Conservation (phyloP, 1,140 invertebrate genomes). For the Littorina saxatilis region DNA sequence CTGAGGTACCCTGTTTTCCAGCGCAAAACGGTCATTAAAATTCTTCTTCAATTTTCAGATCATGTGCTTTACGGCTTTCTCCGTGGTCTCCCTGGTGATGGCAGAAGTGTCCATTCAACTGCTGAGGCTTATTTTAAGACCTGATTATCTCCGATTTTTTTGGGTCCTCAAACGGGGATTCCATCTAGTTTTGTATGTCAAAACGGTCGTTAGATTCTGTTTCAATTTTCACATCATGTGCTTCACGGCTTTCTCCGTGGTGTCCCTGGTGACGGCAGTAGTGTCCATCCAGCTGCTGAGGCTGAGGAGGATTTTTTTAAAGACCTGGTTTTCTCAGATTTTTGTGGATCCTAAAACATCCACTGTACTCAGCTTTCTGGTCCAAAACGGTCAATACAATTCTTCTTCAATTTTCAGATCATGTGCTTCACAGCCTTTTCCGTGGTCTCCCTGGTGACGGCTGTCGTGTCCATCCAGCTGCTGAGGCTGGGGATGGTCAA, state of each 20-base stretch:
- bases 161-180: too few species aligned
- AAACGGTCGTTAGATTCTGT: too few species aligned
- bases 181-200: too few species aligned
- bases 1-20: too few species aligned
- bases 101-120: slow-evolving; percentile 76
- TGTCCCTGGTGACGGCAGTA: slow-evolving; percentile 74
- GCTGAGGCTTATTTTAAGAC: too few species aligned
- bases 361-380: not conserved
- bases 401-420: too few species aligned
- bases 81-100: slow-evolving; percentile 75
- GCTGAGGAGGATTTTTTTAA: slow-evolving; percentile 69
- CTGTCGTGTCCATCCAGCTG: slow-evolving; percentile 76
- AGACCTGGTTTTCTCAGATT: too few species aligned
- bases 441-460: slow-evolving; percentile 75
- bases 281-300: slow-evolving; percentile 76
- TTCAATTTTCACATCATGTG: slow-evolving; percentile 73
- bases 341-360: too few species aligned
- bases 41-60: too few species aligned
- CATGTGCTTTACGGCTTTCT: slow-evolving; percentile 76
- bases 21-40: too few species aligned
- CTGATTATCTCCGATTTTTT: too few species aligned
- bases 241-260: slow-evolving; percentile 75
- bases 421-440: slow-evolving; percentile 76
- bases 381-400: too few species aligned
- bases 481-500: slow-evolving; percentile 75